These are phyloP conservation scores for Dinoponera quadriceps DNA, from an alignment of 1,140 invertebrate species.

Conservation along the genomic window DNA sequence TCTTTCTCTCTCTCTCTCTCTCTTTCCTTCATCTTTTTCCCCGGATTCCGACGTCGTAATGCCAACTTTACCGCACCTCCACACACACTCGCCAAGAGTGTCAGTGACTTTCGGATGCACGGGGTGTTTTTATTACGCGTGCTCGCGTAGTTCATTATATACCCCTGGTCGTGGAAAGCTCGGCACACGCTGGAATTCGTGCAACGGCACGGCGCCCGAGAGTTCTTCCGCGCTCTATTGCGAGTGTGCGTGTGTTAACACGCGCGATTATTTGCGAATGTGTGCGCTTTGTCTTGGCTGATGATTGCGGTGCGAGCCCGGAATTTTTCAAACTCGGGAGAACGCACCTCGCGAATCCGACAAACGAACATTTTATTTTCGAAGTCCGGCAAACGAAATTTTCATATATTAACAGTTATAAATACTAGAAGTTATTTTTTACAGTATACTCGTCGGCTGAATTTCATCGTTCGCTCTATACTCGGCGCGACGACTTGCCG, in stretches of 20 bases:
- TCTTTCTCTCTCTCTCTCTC: background rate
- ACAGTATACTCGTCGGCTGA: constrained; percentile 13
- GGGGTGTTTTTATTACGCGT: constrained; percentile 49
- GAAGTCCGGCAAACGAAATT: too few species aligned
- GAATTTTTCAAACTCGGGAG: constrained; percentile 25
- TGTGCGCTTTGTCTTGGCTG: constrained; percentile 15
- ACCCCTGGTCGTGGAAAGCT: constrained; percentile 32
- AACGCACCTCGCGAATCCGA: too few species aligned
- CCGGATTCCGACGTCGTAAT: constrained; percentile 27
- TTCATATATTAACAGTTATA: too few species aligned
- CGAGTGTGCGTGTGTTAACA: background rate
- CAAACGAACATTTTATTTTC: too few species aligned
- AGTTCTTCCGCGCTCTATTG: background rate
- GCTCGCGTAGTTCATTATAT: constrained; percentile 37
- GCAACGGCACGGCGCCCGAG: background rate
- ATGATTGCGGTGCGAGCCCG: constrained; percentile 37
- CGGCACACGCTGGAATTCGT: constrained; percentile 27
- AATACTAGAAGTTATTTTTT: constrained; percentile 26
- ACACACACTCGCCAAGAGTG: background rate
- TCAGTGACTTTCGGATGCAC: constrained; percentile 28
- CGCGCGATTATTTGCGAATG: constrained; percentile 6
- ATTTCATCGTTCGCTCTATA: constrained; percentile 13
- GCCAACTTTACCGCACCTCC: constrained; percentile 20
- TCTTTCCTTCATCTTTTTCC: constrained; percentile 42
- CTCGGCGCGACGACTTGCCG: background rate